Conservation (phyloP, 1,140 invertebrate genomes). For the Eumeta japonica region DNA sequence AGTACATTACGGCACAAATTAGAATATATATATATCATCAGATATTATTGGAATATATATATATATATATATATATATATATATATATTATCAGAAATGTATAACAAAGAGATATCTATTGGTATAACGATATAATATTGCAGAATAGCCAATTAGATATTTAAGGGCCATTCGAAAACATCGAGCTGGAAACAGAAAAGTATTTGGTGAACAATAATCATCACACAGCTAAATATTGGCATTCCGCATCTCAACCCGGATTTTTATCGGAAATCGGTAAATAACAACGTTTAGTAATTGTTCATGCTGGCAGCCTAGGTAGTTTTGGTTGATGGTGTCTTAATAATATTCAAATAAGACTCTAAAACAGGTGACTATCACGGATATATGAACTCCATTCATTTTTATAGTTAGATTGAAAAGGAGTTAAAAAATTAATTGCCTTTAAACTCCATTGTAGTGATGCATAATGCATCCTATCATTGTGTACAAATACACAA, state of each 20-base stretch:
- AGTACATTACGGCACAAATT: neutral
- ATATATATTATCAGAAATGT: too few species aligned
- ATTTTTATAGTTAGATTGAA: constrained; percentile 1
- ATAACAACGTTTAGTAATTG: neutral
- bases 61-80: too few species aligned
- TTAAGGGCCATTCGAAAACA: neutral
- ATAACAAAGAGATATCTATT: neutral
- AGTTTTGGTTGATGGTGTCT: neutral
- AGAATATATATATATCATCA: neutral
- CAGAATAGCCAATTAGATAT: neutral
- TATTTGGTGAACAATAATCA: neutral
- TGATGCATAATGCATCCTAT: constrained; percentile 1
- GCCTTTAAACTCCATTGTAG: neutral
- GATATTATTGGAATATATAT: too few species aligned
- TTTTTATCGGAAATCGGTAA: too few species aligned
- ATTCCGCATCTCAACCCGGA: neutral
- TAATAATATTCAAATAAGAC: neutral
- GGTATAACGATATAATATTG: neutral
- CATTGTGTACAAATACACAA: neutral
- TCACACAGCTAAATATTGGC: neutral
- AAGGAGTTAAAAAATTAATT: neutral
- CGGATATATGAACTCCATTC: neutral
- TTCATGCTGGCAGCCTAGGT: constrained; percentile 1
- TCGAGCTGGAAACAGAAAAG: too few species aligned
- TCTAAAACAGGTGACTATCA: neutral